Conservation (phyloP, 2,888 invertebrate species). For the Theodoxus fluviatilis region DNA sequence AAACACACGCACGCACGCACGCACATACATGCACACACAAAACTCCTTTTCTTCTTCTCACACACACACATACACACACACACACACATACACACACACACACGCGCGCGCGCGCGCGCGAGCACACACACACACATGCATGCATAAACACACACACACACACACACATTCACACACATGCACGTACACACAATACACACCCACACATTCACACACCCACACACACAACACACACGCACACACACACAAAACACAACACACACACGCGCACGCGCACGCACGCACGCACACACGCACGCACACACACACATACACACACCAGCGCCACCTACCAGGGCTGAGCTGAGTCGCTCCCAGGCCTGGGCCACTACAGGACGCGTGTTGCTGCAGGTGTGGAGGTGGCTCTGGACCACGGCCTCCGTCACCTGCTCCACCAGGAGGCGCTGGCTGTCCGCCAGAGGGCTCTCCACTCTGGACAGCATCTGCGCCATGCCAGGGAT, state of each 20-base stretch:
- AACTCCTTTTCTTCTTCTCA: background rate
- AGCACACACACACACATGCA: background rate
- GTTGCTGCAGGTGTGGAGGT: too few relatives aligned
- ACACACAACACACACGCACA: background rate
- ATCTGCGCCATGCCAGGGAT: too few relatives aligned
- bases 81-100: background rate
- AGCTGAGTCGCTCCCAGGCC: too few relatives aligned
- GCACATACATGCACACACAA: background rate
- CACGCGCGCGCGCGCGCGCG: background rate
- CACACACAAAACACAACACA: background rate
- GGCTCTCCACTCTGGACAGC: too few relatives aligned
- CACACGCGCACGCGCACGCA: constrained; percentile 11
- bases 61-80: constrained; percentile 6
- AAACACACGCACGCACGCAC: constrained; percentile 2
- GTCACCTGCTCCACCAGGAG: too few relatives aligned
- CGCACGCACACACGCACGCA: background rate
- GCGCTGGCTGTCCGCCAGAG: too few relatives aligned
- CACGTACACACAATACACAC: background rate
- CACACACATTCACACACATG: constrained; percentile 4
- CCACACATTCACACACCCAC: background rate
- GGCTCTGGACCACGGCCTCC: too few relatives aligned
- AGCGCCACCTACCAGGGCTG: too few relatives aligned
- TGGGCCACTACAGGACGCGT: too few relatives aligned
- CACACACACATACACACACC: constrained; percentile 15
- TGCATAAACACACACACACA: background rate